Base-by-base conservation (phyloP, 2,888 invertebrate genomes). In the Eudemis profundana region DNA sequence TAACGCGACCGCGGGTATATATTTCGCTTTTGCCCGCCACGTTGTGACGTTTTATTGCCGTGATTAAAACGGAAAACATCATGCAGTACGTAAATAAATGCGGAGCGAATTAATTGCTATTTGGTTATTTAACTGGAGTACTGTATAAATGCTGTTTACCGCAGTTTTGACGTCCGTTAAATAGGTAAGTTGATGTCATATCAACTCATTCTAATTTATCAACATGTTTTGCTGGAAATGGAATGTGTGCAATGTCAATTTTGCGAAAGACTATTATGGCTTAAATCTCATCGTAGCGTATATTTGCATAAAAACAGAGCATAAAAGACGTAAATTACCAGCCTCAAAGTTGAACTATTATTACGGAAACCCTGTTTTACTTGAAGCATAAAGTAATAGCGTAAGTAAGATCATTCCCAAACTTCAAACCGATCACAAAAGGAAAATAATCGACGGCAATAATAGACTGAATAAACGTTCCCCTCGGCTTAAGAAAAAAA, bases 401-500 rank as follows among this genome's bases (percentile, higher is more conserved):
- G 70, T 60, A 67, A 73, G 73, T 73, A 73, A 70, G 78, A 81
- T 78, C 77, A 79, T 78, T 57, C 54, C 73, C 74, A 76, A 81
- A 80, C 78, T 81, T 79, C 76, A 78, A 87, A 82, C 78, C 78
- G 74, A 82, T 83, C 77, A 86, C 84, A 88, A 85, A 89, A 87
- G 84, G 78, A 85, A 86, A 84, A 86, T 85, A 87, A 87, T 85
- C 80, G 83, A 77, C 77, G 81, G 77, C 86, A 85, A 89, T 90
- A 89, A 89, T 89, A 89, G 87, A 82, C 86, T 83, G 85, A 85
- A 86, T 90, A 89, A 90, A 90, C 86, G 89, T 82, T 86, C 73
- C 84, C 86, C 80, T 82, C 77, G 73, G 73, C 73, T 56, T 36
- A 68, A 74, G 70, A 83, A 88, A 86, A 87, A 85, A 86, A 84